Evolutionary conservation across 2,797 vertebrate genomes (phyloP), one percentile per base, ranked within the genome.

Genomic region (Oreonectes daqikongensis): DNA sequence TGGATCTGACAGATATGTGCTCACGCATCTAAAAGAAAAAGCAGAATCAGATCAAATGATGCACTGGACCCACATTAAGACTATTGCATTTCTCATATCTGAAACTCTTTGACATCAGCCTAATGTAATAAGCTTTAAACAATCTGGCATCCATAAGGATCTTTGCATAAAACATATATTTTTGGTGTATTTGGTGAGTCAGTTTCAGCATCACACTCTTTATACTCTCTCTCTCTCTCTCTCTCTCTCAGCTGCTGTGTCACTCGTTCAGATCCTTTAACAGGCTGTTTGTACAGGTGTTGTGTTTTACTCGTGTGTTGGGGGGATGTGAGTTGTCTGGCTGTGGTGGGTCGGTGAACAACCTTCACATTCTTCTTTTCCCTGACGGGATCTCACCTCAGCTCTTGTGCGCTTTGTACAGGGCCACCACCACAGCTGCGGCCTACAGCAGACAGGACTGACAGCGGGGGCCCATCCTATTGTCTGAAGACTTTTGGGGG

Each of bases 261-360:
- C 74, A 67, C 66, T 68, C 48, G 6, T 72, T 82, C 70, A 72
- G 24, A 44, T 67, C n/a, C 11, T 72, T 50, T 80, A 52, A 35
- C 65, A 70, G 42, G 38, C 71, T 87, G 83, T 87, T 87, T 86
- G 75, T 81, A 80, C 83, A 86, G 82, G 83, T 86, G 86, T 77
- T 81, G 57, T 72, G 65, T 83, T 79, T 85, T 86, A 83, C 53
- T 42, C 24, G 4, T 71, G 68, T 68, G 28, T n/a, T n/a, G 48
- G 55, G 70, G 74, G 26, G 30, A 38, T 22, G 53, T 44, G 63
- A 81, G 83, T 78, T 81, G 79, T 79, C 60, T 3, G 67, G 61
- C 53, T 70, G 60, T 42, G 53, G 42, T 14, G 28, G 70, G 66
- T 40, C 35, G 26, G 64, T 68, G 77, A 63, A 78, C 53, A 83